Conservation (phyloP, 2,113 vertebrate genomes). For the Mustelus asterias region DNA sequence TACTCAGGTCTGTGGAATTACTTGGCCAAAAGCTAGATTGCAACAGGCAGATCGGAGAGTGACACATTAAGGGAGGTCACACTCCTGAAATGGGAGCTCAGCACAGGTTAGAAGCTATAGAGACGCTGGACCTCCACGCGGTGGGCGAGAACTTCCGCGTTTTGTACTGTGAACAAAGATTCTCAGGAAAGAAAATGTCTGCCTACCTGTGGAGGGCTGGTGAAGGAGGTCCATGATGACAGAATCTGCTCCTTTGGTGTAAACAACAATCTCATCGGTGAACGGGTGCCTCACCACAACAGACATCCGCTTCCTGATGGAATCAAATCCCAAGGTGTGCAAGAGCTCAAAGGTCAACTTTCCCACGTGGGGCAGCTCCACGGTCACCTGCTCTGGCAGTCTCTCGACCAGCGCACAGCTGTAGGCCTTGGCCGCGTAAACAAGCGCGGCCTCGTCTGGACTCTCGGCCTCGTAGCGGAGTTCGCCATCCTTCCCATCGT, state of each 20-base stretch:
- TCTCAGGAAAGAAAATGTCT: not conserved
- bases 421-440: slow-evolving; percentile 87
- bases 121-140: not conserved
- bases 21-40: not conserved
- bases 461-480: slow-evolving; percentile 89
- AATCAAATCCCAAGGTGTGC: slow-evolving; percentile 90
- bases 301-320: slow-evolving; percentile 88
- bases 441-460: slow-evolving; percentile 89
- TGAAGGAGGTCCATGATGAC: slow-evolving; percentile 87
- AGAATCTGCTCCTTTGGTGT: slow-evolving; percentile 94
- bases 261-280: slow-evolving; percentile 85
- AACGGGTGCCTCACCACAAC: slow-evolving; percentile 90
- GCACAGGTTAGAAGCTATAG: not conserved
- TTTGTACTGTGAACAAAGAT: not conserved
- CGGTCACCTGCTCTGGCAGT: slow-evolving; percentile 79
- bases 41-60: not conserved
- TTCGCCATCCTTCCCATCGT: slow-evolving; percentile 57
- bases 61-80: not conserved
- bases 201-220: slow-evolving; percentile 65
- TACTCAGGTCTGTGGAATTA: not conserved
- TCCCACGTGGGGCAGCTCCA: slow-evolving; percentile 87
- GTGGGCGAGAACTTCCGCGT: not conserved
- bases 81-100: not conserved
- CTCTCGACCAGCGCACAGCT: slow-evolving; percentile 79
- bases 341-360: slow-evolving; percentile 84